Evolutionary conservation across 2,113 vertebrate genomes (phyloP), one percentile per base, ranked within the genome.

Genomic region (Salminus brasiliensis): DNA sequence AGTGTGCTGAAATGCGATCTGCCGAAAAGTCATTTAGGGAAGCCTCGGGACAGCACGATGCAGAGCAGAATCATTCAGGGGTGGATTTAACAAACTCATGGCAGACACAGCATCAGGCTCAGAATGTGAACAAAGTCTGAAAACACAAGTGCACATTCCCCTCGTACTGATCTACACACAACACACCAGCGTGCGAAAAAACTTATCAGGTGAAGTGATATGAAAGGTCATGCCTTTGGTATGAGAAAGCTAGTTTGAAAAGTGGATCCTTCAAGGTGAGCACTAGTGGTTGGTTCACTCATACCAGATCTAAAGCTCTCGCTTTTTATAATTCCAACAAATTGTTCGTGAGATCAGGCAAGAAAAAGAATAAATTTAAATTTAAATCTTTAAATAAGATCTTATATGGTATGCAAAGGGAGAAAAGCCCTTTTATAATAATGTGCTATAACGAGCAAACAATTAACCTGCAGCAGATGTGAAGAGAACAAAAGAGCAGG

Each of bases 1-100:
- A 85, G 84, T 82, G 84, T 72, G 84, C 83, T 86, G 85, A 88
- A 90, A 90, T 86, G 88, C 81, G 82, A 85, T 81, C 87, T 43
- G 82, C 80, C 86, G 81, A 87, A 88, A 88, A 76, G 79, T 83
- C 87, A 88, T 88, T 81, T 53, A 2, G 59, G 25, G 65, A 76
- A 84, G 83, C 87, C 68, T 7, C 36, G 73, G 87, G 84, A 41
- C 53, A 75, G 79, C 74, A 11, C 49, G 65, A 62, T 80, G 76
- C 39, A 15, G 74, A 84, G 76, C 74, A 43, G 29, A 55, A 34
- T 65, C 77, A 55, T 85, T 89, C 86, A 81, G 90, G 87, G 87
- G 30, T 88, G 88, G 60, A 49, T 72, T 62, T 49, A 71, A 71
- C 32, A 71, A 71, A 79, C 27, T n/a, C 16, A 60, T 1, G 6